Base-by-base conservation (phyloP, 2,113 vertebrate species). In the Pachypanchax playfairii region DNA sequence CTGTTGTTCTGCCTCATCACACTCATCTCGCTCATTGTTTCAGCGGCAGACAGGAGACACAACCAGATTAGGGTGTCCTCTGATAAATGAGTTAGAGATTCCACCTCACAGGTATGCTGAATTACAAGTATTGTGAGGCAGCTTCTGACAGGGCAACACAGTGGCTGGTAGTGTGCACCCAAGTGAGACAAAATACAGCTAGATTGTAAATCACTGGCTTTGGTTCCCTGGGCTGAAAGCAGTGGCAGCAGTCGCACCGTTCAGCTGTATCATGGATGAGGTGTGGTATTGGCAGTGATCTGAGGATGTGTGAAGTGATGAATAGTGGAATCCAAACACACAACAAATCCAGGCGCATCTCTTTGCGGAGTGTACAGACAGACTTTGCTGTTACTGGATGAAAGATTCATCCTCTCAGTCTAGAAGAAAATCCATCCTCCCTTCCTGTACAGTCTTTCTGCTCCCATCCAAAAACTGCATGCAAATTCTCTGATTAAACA, bases 191-290 rank as follows among this genome's bases (percentile, higher is more conserved):
- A 84, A 88, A 79, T 77, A 73, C 66, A 65, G 77, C 64, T 4
- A 76, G 82, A 88, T 83, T 83, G 80, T 85, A 87, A 89, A 91
- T 88, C 85, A 88, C 78, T 78, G 56, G 54, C 65, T 54, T 12
- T 70, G 65, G 79, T 82, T 82, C 46, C n/a, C 60, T 35, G 79
- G 64, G 78, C 67, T 46, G 28, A 60, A 58, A 59, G 70, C 79
- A 53, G 52, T 48, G 10, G 71, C 36, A 63, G 72, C 82, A 80
- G 82, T 61, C 78, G 48, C 70, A 56, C 75, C 35, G 62, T 54
- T 47, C 66, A 73, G 79, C 70, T 65, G 73, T 67, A 69, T 73
- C 28, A 49, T 41, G 65, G 83, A 80, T 66, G 70, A 82, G 74
- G 72, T 48, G 4, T 44, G 26, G 61, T 66, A 66, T 75, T 86